These are phyloP conservation scores for Colletes gigas DNA, from an alignment of 1,140 invertebrate species.

Conservation along the genomic window DNA sequence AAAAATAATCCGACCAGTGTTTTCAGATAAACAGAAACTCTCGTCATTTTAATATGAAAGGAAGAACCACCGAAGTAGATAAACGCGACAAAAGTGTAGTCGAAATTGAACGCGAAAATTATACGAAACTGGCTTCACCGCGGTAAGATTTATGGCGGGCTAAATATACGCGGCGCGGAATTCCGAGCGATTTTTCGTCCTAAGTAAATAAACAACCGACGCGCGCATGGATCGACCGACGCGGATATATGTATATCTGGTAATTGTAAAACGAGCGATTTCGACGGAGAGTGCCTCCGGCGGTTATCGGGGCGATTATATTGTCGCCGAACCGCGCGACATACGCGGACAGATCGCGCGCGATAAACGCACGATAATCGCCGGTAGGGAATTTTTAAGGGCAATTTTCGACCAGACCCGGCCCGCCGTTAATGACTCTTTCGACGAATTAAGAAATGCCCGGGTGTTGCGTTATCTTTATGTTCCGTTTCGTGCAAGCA, in stretches of 20 bases:
- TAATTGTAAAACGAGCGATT: conserved; percentile 49
- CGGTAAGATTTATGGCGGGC: conserved; percentile 21
- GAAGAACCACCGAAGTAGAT: too few relatives aligned
- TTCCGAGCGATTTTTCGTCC: conserved; percentile 22
- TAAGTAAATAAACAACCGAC: conserved; percentile 15
- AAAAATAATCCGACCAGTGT: too few relatives aligned
- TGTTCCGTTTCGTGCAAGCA: conserved; percentile 7
- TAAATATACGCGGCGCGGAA: conserved; percentile 23
- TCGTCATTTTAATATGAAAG: too few relatives aligned
- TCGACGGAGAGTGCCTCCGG: conserved; percentile 17
- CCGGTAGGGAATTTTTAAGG: conserved; percentile 54
- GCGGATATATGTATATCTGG: background rate
- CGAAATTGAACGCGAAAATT: conserved; percentile 20
- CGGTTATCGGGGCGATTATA: conserved; percentile 56
- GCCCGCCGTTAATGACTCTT: conserved; percentile 43
- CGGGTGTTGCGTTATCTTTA: conserved; percentile 49
- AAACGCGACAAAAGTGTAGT: background rate
- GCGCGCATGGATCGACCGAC: background rate
- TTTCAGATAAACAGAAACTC: too few relatives aligned
- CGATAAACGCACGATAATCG: conserved; percentile 58
- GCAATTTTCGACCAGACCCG: conserved; percentile 33
- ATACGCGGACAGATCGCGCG: conserved; percentile 56
- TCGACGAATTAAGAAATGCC: conserved; percentile 60
- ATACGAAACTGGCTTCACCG: background rate
- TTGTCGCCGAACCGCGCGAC: conserved; percentile 41